A percentile compares a stretch with the other conserved stretches of the same genome.
These are phyloP conservation scores for Ptilodon capucinus DNA, from an alignment of 2,888 invertebrate genomes.

Conservation along the genomic window DNA sequence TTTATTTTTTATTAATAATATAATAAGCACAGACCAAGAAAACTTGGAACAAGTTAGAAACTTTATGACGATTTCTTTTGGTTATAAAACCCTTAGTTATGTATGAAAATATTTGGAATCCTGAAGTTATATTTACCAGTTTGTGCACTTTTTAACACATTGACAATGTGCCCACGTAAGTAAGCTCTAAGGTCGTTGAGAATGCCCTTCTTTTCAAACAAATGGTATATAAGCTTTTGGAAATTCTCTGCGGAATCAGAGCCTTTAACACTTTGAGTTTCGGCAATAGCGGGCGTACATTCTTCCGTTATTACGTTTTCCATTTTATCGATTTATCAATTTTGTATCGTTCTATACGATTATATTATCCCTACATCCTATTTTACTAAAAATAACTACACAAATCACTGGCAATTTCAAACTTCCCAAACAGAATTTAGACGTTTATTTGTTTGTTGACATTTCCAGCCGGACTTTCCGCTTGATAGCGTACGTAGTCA, in stretches of 20 bases:
- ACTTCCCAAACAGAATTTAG: constrained; percentile 61
- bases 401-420: constrained; percentile 62
- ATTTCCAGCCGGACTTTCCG: constrained; percentile 46
- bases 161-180: constrained; percentile 83
- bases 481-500: constrained; percentile 29
- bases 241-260: constrained; percentile 74
- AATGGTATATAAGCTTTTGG: constrained; percentile 79
- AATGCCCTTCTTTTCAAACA: constrained; percentile 84
- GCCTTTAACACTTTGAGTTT: constrained; percentile 32
- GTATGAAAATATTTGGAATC: background rate
- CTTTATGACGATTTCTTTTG: too few relatives aligned
- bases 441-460: constrained; percentile 53
- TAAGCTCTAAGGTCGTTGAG: constrained; percentile 82
- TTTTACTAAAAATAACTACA: constrained; percentile 31
- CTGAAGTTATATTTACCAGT: constrained; percentile 42
- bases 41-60: too few relatives aligned
- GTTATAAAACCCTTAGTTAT: too few relatives aligned
- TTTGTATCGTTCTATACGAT: constrained; percentile 6
- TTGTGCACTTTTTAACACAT: constrained; percentile 77
- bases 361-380: constrained; percentile 28
- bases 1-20: too few relatives aligned
- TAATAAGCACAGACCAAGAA: too few relatives aligned
- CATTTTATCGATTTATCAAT: constrained; percentile 44
- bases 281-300: constrained; percentile 16
- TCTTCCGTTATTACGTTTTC: constrained; percentile 35